Percentiles rank a stretch among this genome's conserved stretches.
Evolutionary conservation across 2,113 vertebrate species (phyloP).

Genomic region (Paedocypris sp.): DNA sequence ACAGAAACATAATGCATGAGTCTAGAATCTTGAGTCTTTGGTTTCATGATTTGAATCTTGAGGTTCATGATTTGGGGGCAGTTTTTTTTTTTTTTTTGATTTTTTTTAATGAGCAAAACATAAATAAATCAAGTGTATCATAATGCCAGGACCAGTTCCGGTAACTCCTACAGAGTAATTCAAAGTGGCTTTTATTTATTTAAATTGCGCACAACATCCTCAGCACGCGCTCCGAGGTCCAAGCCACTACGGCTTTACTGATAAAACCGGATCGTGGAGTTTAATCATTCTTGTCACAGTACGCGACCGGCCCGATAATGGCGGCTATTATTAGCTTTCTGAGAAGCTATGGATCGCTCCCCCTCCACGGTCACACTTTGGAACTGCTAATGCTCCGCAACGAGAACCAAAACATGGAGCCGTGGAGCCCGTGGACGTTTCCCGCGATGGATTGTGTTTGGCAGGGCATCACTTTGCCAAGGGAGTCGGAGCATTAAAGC

Average conservation of each 20-base stretch:
- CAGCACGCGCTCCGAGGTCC: too few species aligned
- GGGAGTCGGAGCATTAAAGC: background rate
- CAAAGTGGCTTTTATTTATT: too few species aligned
- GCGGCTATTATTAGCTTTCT: background rate
- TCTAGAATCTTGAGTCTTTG: too few species aligned
- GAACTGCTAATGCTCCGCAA: constrained; percentile 9
- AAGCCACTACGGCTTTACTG: background rate
- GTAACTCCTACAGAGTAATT: too few species aligned
- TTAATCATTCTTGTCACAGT: background rate
- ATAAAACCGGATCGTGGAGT: background rate
- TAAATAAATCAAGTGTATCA: too few species aligned
- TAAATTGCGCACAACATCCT: too few species aligned
- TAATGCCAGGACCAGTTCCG: too few species aligned
- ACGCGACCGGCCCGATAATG: background rate
- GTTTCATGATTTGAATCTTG: too few species aligned
- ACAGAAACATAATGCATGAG: too few species aligned
- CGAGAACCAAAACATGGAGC: background rate
- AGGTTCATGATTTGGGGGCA: too few species aligned
- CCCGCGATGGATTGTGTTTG: background rate
- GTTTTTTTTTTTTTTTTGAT: too few species aligned
- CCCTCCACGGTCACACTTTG: constrained; percentile 8
- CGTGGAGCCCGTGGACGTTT: background rate
- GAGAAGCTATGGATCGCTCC: constrained; percentile 1
- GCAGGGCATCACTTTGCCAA: background rate
- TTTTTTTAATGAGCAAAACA: too few species aligned